Percentiles rank a stretch among this genome's conserved stretches.
phyloP scores from a whole-genome alignment of 2,113 vertebrate species.

The Anseranas semipalmata region DNA sequence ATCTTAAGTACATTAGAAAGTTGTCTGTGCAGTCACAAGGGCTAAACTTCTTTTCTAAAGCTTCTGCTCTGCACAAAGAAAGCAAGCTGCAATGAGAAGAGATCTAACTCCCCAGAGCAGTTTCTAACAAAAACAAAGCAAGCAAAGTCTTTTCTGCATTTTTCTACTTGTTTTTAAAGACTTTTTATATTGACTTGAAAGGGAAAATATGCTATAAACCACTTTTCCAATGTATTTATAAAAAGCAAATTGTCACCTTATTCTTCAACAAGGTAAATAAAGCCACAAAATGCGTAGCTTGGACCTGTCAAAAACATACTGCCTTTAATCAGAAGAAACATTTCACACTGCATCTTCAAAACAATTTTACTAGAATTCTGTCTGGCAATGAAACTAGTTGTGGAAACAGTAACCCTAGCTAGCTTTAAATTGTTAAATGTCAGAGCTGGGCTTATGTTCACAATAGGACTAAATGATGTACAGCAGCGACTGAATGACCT shows the following conservation, averaged over 20 bases:
- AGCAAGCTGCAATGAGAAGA: background rate
- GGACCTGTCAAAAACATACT: background rate
- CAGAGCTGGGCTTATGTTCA: conserved; percentile 33
- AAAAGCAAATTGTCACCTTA: conserved; percentile 29
- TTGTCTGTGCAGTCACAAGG: background rate
- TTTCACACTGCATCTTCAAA: conserved; percentile 16
- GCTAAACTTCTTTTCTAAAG: background rate
- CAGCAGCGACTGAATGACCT: conserved; percentile 28
- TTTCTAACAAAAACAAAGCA: background rate
- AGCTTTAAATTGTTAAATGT: conserved; percentile 37
- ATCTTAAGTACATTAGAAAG: background rate
- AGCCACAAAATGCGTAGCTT: conserved; percentile 6
- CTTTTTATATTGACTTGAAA: conserved; percentile 31
- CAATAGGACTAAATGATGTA: conserved; percentile 25
- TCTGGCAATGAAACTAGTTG: conserved; percentile 15
- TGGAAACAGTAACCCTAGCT: conserved; percentile 6
- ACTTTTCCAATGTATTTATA: conserved; percentile 19
- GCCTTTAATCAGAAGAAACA: conserved; percentile 29
- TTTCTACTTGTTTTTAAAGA: background rate
- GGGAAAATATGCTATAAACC: background rate
- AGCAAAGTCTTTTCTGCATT: background rate
- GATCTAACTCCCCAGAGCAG: background rate
- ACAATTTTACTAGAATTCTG: background rate
- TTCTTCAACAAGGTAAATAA: conserved; percentile 62
- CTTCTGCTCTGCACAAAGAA: background rate